Evolutionary conservation across 2,113 vertebrate species (phyloP).

Genomic region (Blennius ocellaris): DNA sequence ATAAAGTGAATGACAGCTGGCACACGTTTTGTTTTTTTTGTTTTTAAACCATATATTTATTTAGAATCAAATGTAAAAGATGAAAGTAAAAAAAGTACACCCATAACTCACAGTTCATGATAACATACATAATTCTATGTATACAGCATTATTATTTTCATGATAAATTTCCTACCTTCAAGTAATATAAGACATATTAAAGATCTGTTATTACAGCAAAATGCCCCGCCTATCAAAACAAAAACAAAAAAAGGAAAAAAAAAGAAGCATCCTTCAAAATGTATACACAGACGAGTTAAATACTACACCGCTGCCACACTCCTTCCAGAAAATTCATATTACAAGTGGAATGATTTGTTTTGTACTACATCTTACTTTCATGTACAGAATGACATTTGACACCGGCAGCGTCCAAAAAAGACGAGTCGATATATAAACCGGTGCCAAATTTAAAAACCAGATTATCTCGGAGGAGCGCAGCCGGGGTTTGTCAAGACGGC

Average conservation of each 20-base stretch:
- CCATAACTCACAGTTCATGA: constrained; percentile 65
- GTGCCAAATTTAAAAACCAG: not conserved
- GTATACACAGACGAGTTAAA: constrained; percentile 16
- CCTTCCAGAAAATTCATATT: constrained; percentile 7
- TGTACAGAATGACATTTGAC: constrained; percentile 19
- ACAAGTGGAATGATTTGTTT: not conserved
- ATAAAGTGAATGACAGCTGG: too few species aligned
- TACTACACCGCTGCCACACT: not conserved
- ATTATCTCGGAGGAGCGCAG: not conserved
- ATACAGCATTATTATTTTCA: constrained; percentile 81
- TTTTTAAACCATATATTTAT: constrained; percentile 57
- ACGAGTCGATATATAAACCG: not conserved
- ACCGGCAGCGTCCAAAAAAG: constrained; percentile 7
- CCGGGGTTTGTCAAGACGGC: constrained; percentile 21
- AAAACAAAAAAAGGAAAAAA: constrained; percentile 18
- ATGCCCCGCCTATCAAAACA: constrained; percentile 17
- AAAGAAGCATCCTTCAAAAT: constrained; percentile 22
- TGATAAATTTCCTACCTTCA: constrained; percentile 87
- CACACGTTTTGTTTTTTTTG: too few species aligned
- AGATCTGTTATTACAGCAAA: constrained; percentile 26
- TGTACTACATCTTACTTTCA: constrained; percentile 26
- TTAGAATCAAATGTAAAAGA: constrained; percentile 73
- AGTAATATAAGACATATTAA: constrained; percentile 84
- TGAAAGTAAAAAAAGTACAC: constrained; percentile 69
- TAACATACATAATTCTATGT: constrained; percentile 75